Percentiles rank a stretch among this genome's conserved stretches.
These are phyloP conservation scores for Tiaroga cobitis DNA, from an alignment of 2,797 vertebrate species.

Conservation along the genomic window DNA sequence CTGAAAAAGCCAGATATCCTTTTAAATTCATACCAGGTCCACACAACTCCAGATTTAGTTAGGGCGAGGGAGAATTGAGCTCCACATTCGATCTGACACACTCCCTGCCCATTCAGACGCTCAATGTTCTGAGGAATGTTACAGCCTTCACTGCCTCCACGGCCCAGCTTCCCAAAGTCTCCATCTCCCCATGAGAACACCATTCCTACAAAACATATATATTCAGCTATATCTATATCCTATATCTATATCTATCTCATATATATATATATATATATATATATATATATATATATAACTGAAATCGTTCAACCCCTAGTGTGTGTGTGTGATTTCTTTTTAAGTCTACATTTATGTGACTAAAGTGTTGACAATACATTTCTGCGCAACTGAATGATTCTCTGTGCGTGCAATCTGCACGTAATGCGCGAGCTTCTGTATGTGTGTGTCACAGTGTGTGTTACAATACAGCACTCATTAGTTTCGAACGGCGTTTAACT, in stretches of 20 bases:
- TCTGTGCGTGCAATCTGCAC: too few species aligned
- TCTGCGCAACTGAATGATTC: too few species aligned
- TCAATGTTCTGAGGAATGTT: slow-evolving; percentile 99
- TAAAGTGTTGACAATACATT: too few species aligned
- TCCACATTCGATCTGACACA: slow-evolving; percentile 98
- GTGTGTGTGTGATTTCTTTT: too few species aligned
- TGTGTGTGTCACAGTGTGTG: too few species aligned
- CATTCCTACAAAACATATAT: slow-evolving; percentile 77
- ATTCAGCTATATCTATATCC: neutral
- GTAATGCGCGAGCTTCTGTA: too few species aligned
- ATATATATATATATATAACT: neutral
- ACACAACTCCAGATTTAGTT: slow-evolving; percentile 97
- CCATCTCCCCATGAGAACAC: slow-evolving; percentile 99
- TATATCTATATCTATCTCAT: too few species aligned
- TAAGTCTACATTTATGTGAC: too few species aligned
- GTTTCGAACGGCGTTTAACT: too few species aligned
- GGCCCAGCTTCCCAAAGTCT: slow-evolving; percentile 96
- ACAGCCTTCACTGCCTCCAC: slow-evolving; percentile 97
- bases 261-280: too few species aligned
- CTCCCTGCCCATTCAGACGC: slow-evolving; percentile 92
- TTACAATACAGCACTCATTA: too few species aligned
- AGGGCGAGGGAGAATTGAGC: slow-evolving; percentile 97
- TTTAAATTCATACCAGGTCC: slow-evolving; percentile 88
- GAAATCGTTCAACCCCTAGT: too few species aligned
- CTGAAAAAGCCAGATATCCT: neutral